A percentile compares a stretch with the other conserved stretches of the same genome.
phyloP scores from a whole-genome alignment of 1,140 invertebrate genomes.

The Propsilocerus akamusi region DNA sequence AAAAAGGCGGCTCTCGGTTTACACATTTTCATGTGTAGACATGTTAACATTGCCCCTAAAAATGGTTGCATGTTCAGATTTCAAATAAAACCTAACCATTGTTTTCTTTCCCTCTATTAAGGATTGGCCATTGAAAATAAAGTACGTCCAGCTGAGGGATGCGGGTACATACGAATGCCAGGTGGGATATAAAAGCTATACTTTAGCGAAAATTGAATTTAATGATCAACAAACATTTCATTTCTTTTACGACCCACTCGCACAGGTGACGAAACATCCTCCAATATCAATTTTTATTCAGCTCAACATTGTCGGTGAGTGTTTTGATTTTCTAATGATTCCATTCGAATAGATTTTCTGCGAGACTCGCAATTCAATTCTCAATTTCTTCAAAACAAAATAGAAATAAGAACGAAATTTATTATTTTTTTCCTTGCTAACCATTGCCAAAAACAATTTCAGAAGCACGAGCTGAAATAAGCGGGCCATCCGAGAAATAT shows the following conservation, averaged over 20 bases:
- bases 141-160: constrained; percentile 60
- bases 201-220: background rate
- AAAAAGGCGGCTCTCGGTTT: too few species aligned
- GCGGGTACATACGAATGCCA: constrained; percentile 49
- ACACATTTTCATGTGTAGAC: constrained; percentile 16
- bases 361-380: background rate
- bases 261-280: constrained; percentile 7
- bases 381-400: background rate
- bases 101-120: constrained; percentile 14
- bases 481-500: constrained; percentile 45
- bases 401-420: background rate
- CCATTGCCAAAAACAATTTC: constrained; percentile 14
- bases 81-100: background rate
- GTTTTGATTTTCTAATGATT: background rate
- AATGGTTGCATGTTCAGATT: background rate
- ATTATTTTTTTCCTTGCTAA: background rate
- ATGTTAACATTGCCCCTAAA: too few species aligned
- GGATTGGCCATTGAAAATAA: constrained; percentile 75
- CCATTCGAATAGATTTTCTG: background rate
- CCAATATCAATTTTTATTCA: constrained; percentile 3
- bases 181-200: constrained; percentile 24
- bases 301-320: constrained; percentile 2
- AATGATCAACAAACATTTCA: background rate
- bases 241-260: constrained; percentile 44
- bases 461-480: constrained; percentile 51